Evolutionary conservation across 2,888 invertebrate species (phyloP).

Genomic region (Apodemia zela): DNA sequence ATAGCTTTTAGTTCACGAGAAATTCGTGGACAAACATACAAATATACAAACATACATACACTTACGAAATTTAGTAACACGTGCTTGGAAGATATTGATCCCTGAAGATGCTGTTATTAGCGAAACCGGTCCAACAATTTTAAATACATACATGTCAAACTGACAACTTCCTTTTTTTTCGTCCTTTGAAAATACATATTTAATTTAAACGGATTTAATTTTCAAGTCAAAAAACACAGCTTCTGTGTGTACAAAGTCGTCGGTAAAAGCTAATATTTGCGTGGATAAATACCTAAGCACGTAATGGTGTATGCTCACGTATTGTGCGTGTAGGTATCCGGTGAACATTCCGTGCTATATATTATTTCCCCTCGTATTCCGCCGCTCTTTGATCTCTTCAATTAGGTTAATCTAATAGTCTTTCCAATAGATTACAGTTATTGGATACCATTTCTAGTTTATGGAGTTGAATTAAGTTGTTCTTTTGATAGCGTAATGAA

Average conservation of each 20-base stretch:
- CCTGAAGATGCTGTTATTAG: no score
- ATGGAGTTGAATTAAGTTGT: constrained; percentile 32
- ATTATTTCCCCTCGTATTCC: constrained; percentile 24
- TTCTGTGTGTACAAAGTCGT: background rate
- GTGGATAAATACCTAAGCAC: constrained; percentile 18
- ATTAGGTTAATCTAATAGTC: constrained; percentile 65
- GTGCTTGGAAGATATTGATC: no score
- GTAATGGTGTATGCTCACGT: constrained; percentile 26
- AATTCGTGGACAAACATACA: no score
- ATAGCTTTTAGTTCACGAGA: no score
- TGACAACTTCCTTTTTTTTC: no score
- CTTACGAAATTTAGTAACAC: no score
- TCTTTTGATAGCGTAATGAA: constrained; percentile 13
- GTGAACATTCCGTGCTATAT: constrained; percentile 1
- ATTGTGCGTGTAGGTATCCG: constrained; percentile 27
- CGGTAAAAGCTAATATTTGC: constrained; percentile 18
- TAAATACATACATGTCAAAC: no score
- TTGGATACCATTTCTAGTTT: constrained; percentile 31
- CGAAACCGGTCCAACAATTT: no score
- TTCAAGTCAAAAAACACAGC: background rate
- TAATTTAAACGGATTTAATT: background rate
- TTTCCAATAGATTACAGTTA: constrained; percentile 52
- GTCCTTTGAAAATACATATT: background rate
- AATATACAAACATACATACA: no score
- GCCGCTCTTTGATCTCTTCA: constrained; percentile 48